These are phyloP conservation scores for Meloidogyne hapla DNA, from an alignment of 1,140 invertebrate genomes.

Conservation along the genomic window DNA sequence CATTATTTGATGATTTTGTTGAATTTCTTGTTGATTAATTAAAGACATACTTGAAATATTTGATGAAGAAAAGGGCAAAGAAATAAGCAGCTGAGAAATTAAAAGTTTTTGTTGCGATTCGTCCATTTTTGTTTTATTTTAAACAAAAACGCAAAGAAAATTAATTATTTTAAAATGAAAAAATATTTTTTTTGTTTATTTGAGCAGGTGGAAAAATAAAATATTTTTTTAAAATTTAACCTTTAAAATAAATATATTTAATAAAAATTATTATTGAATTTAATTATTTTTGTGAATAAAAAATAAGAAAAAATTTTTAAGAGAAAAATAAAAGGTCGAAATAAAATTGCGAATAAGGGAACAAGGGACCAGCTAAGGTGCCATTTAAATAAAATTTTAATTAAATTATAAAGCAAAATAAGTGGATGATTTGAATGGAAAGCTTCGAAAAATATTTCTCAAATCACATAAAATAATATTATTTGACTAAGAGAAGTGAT, in stretches of 20 bases:
- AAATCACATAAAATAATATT: too few relatives aligned
- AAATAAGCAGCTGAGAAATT: conserved; percentile 3
- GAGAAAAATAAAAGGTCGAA: too few relatives aligned
- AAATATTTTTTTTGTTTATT: background rate
- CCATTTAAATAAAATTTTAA: too few relatives aligned
- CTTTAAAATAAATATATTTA: background rate
- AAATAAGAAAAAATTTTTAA: too few relatives aligned
- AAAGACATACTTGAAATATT: background rate
- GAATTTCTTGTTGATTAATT: background rate
- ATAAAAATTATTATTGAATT: too few relatives aligned
- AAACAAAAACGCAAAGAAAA: background rate
- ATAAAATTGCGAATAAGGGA: too few relatives aligned
- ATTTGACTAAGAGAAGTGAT: too few relatives aligned
- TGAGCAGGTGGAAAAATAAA: background rate
- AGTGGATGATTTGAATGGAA: too few relatives aligned
- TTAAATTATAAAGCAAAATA: too few relatives aligned
- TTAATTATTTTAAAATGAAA: background rate
- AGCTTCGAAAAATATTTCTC: too few relatives aligned
- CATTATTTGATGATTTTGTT: background rate
- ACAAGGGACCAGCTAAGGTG: too few relatives aligned
- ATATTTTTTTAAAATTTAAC: background rate
- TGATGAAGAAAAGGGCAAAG: background rate
- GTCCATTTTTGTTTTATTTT: background rate
- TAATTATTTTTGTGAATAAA: too few relatives aligned
- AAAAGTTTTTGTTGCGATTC: conserved; percentile 2